A percentile compares a stretch with the other conserved stretches of the same genome.
These are phyloP conservation scores for Peromyscus attwateri DNA, from an alignment of 2,797 vertebrate genomes.

Conservation along the genomic window DNA sequence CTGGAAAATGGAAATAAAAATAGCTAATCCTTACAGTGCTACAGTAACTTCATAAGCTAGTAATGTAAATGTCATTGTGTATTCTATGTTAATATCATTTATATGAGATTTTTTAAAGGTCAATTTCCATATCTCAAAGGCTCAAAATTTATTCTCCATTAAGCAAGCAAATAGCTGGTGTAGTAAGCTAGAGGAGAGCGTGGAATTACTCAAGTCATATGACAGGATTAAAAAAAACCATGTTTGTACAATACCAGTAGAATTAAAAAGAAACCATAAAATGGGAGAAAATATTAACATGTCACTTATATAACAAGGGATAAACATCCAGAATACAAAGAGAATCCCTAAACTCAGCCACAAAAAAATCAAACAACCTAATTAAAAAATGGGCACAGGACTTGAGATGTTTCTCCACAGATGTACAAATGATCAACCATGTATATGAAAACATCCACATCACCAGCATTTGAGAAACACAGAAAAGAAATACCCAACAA, in stretches of 20 bases:
- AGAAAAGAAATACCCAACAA: background rate
- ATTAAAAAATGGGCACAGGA: background rate
- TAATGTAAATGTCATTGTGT: background rate
- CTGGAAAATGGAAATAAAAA: slow-evolving; percentile 14
- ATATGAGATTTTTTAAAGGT: slow-evolving; percentile 41
- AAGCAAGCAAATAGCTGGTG: slow-evolving; percentile 30
- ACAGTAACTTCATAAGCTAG: background rate
- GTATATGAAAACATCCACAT: background rate
- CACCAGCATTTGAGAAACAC: background rate
- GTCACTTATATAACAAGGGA: background rate
- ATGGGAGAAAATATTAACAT: background rate
- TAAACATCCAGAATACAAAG: background rate
- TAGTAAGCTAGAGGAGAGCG: background rate
- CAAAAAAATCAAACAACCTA: background rate
- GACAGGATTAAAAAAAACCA: background rate
- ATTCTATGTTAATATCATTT: background rate
- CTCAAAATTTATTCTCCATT: slow-evolving; percentile 50
- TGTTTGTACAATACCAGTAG: background rate
- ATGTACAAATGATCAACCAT: background rate
- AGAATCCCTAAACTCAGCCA: background rate
- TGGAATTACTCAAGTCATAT: slow-evolving; percentile 13
- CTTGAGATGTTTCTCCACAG: background rate
- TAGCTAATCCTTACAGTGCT: background rate
- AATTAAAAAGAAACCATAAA: slow-evolving; percentile 17
- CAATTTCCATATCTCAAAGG: slow-evolving; percentile 32